Evolutionary conservation across 2,797 vertebrate species (phyloP).

Genomic region (Hypotaenidia philippensis): DNA sequence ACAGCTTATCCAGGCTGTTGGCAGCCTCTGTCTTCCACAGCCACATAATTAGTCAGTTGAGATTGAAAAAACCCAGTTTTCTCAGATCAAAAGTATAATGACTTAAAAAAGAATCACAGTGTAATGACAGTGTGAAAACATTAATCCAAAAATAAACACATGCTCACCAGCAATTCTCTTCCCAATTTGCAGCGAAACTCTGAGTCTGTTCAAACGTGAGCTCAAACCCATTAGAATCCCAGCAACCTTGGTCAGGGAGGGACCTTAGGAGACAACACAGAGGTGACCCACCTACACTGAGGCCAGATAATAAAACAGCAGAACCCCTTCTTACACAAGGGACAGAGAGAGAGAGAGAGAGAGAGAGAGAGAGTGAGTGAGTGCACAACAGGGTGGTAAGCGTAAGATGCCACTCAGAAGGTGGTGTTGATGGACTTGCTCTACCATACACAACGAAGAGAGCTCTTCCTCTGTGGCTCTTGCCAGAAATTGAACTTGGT

Average conservation of each 20-base stretch:
- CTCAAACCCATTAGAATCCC: not conserved
- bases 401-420: not conserved
- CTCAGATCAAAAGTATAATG: not conserved
- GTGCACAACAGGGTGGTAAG: not conserved
- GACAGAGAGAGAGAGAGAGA: not conserved
- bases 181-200: not conserved
- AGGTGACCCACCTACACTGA: not conserved
- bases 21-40: not conserved
- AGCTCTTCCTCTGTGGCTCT: not conserved
- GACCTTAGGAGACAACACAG: not conserved
- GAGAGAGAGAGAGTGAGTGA: not conserved
- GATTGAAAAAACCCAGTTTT: not conserved
- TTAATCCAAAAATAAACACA: not conserved
- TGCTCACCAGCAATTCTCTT: not conserved
- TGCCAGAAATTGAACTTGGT: not conserved
- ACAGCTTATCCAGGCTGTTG: not conserved
- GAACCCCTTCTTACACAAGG: not conserved
- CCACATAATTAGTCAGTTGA: not conserved
- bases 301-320: not conserved
- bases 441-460: not conserved
- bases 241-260: not conserved
- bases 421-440: not conserved
- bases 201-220: not conserved
- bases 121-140: not conserved
- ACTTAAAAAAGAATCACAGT: not conserved